Evolutionary conservation across 2,797 vertebrate genomes (phyloP).

Genomic region (Microtus californicus): DNA sequence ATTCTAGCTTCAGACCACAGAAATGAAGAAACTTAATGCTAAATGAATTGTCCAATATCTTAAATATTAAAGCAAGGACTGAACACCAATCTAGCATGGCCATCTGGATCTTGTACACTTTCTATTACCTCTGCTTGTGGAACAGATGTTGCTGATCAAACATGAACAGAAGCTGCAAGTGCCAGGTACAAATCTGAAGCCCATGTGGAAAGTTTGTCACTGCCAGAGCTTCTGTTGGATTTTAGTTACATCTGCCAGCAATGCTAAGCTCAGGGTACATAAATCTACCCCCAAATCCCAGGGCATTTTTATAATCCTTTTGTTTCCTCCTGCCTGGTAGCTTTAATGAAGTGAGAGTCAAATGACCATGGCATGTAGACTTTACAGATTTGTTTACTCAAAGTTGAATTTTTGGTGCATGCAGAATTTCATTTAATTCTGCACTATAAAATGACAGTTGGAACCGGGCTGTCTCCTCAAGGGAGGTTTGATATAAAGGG

Average conservation of each 20-base stretch:
- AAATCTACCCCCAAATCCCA: neutral
- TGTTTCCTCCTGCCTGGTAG: neutral
- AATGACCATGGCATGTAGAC: neutral
- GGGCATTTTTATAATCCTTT: conserved; percentile 38
- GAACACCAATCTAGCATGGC: neutral
- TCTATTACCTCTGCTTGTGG: conserved; percentile 16
- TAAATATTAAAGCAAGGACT: neutral
- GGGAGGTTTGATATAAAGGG: conserved; percentile 11
- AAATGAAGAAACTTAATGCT: neutral
- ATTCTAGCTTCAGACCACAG: neutral
- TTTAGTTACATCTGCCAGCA: conserved; percentile 46
- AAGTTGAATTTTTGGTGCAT: conserved; percentile 25
- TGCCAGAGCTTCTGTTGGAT: conserved; percentile 42
- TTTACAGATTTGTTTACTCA: neutral
- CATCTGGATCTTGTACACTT: neutral
- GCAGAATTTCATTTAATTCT: conserved; percentile 49
- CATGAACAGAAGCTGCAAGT: conserved; percentile 43
- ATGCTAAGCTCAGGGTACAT: neutral
- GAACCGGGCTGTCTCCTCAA: neutral
- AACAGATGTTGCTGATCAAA: conserved; percentile 64
- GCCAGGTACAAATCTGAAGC: conserved; percentile 56
- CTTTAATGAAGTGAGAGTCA: neutral
- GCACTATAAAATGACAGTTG: conserved; percentile 6
- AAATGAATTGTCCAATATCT: neutral
- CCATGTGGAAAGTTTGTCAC: neutral